A percentile compares a stretch with the other conserved stretches of the same genome.
Conservation (phyloP, 2,113 vertebrate species). For the Thymallus thymallus region DNA sequence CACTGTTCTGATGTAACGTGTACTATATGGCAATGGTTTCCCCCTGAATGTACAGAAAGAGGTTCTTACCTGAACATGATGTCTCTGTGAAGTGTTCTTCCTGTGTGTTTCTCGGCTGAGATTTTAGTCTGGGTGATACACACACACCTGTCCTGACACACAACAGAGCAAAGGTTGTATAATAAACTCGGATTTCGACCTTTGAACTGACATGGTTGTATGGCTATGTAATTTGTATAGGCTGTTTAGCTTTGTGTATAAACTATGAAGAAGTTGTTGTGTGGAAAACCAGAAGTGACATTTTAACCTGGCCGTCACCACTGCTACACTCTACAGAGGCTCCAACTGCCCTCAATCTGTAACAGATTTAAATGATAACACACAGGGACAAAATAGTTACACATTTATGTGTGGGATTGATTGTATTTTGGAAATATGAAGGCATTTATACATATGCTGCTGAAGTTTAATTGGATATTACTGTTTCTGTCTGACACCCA, state of each 20-base stretch:
- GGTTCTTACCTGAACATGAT: constrained; percentile 69
- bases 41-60: neutral
- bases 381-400: neutral
- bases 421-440: neutral
- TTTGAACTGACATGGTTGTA: constrained; percentile 38
- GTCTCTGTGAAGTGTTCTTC: constrained; percentile 17
- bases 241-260: neutral
- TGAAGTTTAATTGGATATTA: neutral
- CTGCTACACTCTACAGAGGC: neutral
- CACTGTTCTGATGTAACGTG: no score
- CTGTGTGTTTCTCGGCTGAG: constrained; percentile 21
- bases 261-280: neutral
- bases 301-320: neutral
- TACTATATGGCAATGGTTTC: no score
- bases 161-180: constrained; percentile 59
- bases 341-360: neutral
- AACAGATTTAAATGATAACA: neutral
- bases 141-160: constrained; percentile 32
- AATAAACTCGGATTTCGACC: constrained; percentile 53
- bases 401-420: neutral
- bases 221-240: neutral
- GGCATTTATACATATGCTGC: neutral
- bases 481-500: no score
- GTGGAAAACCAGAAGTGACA: neutral
- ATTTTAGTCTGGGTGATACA: constrained; percentile 5